Conservation (phyloP, 92 coral and sea anemone genomes). For the Galaxea fascicularis region DNA sequence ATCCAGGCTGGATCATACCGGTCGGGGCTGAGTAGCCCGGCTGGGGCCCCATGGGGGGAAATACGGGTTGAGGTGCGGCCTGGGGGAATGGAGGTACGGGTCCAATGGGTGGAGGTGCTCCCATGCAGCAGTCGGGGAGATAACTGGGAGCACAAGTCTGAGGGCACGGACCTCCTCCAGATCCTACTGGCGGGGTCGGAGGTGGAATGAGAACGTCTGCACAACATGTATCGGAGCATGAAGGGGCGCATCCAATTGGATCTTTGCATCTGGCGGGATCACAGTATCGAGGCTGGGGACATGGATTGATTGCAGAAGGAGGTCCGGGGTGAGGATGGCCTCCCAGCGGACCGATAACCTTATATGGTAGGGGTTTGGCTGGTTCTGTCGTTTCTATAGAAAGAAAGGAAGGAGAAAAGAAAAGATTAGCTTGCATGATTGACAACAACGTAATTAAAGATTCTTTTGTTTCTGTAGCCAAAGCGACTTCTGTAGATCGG, state of each 20-base stretch:
- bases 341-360: conserved; percentile 71
- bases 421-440: conserved; percentile 78
- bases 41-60: conserved; percentile 68
- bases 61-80: conserved; percentile 51
- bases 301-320: conserved; percentile 81
- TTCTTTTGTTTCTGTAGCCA: neutral
- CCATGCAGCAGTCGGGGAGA: conserved; percentile 71
- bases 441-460: conserved; percentile 41
- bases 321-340: conserved; percentile 93
- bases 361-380: conserved; percentile 34
- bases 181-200: conserved; percentile 65
- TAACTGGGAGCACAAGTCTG: conserved; percentile 82
- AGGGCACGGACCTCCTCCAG: conserved; percentile 69
- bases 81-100: conserved; percentile 55
- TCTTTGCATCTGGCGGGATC: conserved; percentile 67
- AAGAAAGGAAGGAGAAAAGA: conserved; percentile 1
- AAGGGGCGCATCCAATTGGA: conserved; percentile 86
- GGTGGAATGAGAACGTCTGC: conserved; percentile 47
- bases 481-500: neutral
- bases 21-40: conserved; percentile 71
- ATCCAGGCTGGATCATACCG: conserved; percentile 18
- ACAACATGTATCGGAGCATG: conserved; percentile 78
- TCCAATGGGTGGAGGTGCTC: conserved; percentile 50
- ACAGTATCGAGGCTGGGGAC: conserved; percentile 74
- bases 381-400: conserved; percentile 34